Percentiles rank a stretch among this genome's conserved stretches.
These are phyloP conservation scores for Ophthalmolycus amberensis DNA, from an alignment of 2,113 vertebrate genomes.

Conservation along the genomic window DNA sequence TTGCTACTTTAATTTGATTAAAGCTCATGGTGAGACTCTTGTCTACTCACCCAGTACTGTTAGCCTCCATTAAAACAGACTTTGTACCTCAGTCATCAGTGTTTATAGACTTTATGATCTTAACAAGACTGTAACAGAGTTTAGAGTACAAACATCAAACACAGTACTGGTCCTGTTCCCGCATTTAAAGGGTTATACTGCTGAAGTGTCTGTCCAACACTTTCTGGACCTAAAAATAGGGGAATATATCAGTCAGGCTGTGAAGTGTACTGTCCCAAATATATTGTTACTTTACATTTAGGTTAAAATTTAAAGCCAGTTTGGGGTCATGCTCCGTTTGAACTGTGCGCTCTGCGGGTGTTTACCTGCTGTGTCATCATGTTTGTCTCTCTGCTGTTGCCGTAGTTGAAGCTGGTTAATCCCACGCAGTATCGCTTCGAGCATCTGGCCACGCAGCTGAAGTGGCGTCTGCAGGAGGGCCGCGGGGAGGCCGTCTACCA, in stretches of 20 bases:
- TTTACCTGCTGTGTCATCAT: not conserved
- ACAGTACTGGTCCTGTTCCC: no score
- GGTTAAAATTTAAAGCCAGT: not conserved
- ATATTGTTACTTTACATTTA: not conserved
- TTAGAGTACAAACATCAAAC: no score
- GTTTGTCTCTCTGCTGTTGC: not conserved
- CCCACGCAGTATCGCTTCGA: constrained; percentile 96
- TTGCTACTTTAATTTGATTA: not conserved
- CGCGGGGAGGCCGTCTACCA: constrained; percentile 96
- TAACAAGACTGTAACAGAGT: not conserved
- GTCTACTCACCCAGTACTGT: not conserved
- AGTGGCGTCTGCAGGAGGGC: constrained; percentile 97
- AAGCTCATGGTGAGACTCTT: not conserved
- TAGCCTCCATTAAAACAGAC: not conserved
- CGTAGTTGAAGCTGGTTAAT: constrained; percentile 94
- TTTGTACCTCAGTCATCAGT: not conserved
- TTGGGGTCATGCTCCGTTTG: no score
- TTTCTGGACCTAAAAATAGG: no score
- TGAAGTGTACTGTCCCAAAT: not conserved
- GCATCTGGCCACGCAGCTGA: constrained; percentile 97
- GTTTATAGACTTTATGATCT: not conserved
- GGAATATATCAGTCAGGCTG: no score
- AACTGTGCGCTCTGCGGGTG: not conserved
- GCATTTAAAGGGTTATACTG: not conserved
- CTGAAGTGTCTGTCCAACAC: not conserved